Percentiles rank a stretch among this genome's conserved stretches.
Conservation (phyloP, 2,797 vertebrate genomes). For the Scleropages formosus region DNA sequence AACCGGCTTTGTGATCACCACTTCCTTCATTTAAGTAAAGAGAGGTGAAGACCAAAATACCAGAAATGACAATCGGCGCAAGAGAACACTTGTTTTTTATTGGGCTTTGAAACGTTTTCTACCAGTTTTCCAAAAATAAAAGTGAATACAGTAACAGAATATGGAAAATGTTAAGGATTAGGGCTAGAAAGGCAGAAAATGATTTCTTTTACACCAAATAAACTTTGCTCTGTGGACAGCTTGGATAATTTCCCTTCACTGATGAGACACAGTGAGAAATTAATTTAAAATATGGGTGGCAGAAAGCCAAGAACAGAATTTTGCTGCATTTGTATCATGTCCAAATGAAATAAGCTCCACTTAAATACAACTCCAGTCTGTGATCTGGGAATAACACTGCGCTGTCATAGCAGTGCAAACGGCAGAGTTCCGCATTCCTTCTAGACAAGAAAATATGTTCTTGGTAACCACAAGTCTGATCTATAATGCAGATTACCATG, state of each 20-base stretch:
- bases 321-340: not conserved
- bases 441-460: not conserved
- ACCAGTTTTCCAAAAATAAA: not conserved
- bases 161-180: not conserved
- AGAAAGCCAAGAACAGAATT: not conserved
- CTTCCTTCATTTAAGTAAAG: conserved; percentile 8
- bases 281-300: not conserved
- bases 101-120: conserved; percentile 51
- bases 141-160: not conserved
- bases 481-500: not conserved
- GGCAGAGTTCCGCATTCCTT: not conserved
- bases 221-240: too few relatives aligned
- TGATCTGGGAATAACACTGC: not conserved
- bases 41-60: conserved; percentile 43
- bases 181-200: not conserved
- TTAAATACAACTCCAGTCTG: not conserved
- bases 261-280: not conserved
- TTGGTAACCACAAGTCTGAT: not conserved
- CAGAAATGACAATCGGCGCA: conserved; percentile 78
- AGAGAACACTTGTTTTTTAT: conserved; percentile 68
- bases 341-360: not conserved
- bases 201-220: not conserved
- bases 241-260: too few relatives aligned
- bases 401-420: too few relatives aligned
- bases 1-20: not conserved